A percentile compares a stretch with the other conserved stretches of the same genome.
These are phyloP conservation scores for Galeopsomyia nigrocyanea DNA, from an alignment of 2,888 invertebrate genomes.

Conservation along the genomic window DNA sequence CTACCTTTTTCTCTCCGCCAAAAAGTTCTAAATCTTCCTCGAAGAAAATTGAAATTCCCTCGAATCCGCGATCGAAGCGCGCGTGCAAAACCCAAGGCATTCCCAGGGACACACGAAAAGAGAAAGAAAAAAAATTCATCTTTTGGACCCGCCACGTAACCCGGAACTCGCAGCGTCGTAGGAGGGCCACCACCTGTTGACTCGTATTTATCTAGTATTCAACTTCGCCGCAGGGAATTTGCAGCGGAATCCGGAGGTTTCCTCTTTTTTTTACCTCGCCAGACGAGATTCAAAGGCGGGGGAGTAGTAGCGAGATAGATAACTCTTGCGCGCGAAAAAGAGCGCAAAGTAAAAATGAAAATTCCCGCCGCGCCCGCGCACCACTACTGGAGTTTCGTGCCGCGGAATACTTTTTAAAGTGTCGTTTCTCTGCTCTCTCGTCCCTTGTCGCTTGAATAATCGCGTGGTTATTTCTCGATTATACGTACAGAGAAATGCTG, in stretches of 20 bases:
- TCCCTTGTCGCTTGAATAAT: no score
- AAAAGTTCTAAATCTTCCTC: no score
- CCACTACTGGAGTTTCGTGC: not conserved
- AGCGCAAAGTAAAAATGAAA: slow-evolving; percentile 7
- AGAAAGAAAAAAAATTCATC: no score
- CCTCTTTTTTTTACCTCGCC: slow-evolving; percentile 4
- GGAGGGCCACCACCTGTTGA: slow-evolving; percentile 39
- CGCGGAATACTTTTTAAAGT: slow-evolving; percentile 4
- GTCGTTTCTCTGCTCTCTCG: not conserved
- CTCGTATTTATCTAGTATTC: slow-evolving; percentile 46
- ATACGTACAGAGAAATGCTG: no score
- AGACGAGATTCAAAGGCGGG: slow-evolving; percentile 13
- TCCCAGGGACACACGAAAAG: no score
- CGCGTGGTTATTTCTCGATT: no score
- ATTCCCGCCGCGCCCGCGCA: not conserved
- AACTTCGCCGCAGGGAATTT: slow-evolving; percentile 42
- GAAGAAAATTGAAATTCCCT: no score
- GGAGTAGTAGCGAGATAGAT: not conserved
- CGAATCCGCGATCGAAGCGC: no score
- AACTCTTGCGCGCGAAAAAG: not conserved
- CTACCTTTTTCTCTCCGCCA: no score
- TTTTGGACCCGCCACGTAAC: no score
- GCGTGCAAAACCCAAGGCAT: no score
- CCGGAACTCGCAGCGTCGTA: no score
- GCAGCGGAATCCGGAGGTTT: slow-evolving; percentile 16